Conservation (phyloP, 1,140 invertebrate genomes). For the Coptotermes formosanus region DNA sequence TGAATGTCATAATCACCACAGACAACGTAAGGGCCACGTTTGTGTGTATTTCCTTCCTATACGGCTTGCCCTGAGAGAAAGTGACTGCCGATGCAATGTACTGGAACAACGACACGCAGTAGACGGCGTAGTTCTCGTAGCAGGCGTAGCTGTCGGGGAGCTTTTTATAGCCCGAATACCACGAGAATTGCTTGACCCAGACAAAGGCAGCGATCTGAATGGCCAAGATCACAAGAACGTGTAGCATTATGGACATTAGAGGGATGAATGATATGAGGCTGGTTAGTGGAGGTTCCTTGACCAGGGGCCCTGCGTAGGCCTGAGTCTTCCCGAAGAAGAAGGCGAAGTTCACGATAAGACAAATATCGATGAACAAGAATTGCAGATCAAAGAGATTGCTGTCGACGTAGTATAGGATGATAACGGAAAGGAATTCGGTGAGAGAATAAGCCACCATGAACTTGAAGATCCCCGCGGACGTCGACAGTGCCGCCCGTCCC, state of each 20-base stretch:
- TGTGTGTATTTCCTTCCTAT: conserved; percentile 64
- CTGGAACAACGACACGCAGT: conserved; percentile 82
- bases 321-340: conserved; percentile 71
- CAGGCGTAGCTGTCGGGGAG: conserved; percentile 52
- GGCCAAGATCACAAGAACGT: conserved; percentile 59
- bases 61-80: conserved; percentile 83
- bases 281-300: conserved; percentile 59
- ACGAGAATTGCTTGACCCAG: conserved; percentile 50
- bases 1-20: conserved; percentile 50
- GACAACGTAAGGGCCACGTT: conserved; percentile 56
- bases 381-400: conserved; percentile 72
- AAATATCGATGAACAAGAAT: conserved; percentile 83
- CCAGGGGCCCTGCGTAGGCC: conserved; percentile 59
- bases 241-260: conserved; percentile 65
- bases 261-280: conserved; percentile 63
- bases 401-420: conserved; percentile 82
- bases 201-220: conserved; percentile 50
- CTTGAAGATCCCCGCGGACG: conserved; percentile 94
- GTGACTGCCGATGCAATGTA: conserved; percentile 86
- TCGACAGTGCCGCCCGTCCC: conserved; percentile 89
- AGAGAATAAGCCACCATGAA: conserved; percentile 96
- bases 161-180: conserved; percentile 57
- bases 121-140: conserved; percentile 79
- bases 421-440: conserved; percentile 90
- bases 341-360: conserved; percentile 77